A percentile compares a stretch with the other conserved stretches of the same genome.
Conservation (phyloP, 2,797 vertebrate genomes). For the Spheniscus humboldti region DNA sequence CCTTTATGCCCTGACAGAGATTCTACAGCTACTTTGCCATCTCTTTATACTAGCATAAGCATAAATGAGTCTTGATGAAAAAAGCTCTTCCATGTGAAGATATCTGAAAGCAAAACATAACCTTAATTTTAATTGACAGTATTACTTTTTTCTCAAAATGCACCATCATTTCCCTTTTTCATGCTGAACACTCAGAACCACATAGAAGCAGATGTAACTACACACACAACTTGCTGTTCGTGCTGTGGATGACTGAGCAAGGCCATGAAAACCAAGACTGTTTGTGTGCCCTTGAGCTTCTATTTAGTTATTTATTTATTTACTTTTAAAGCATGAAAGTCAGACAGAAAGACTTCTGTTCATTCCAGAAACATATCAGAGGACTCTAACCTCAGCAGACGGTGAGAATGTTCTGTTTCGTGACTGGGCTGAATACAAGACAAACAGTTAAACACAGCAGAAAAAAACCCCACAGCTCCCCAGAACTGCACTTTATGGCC, state of each 20-base stretch:
- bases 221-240: not conserved
- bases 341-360: not conserved
- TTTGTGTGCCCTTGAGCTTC: not conserved
- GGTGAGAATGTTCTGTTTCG: not conserved
- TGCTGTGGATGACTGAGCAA: not conserved
- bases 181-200: not conserved
- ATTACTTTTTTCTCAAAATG: not conserved
- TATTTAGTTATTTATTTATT: not conserved
- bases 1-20: not conserved
- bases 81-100: not conserved
- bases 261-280: not conserved
- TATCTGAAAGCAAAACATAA: not conserved
- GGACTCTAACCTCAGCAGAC: not conserved
- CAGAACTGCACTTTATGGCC: not conserved
- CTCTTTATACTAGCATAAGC: not conserved
- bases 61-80: not conserved
- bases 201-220: not conserved
- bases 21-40: not conserved
- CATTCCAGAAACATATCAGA: not conserved
- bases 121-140: not conserved
- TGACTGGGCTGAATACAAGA: not conserved
- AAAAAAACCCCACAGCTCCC: not conserved
- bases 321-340: not conserved
- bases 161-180: not conserved
- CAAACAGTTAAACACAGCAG: not conserved